Base-by-base conservation (phyloP, 2,113 vertebrate genomes). In the Coptodon bakossiorum region DNA sequence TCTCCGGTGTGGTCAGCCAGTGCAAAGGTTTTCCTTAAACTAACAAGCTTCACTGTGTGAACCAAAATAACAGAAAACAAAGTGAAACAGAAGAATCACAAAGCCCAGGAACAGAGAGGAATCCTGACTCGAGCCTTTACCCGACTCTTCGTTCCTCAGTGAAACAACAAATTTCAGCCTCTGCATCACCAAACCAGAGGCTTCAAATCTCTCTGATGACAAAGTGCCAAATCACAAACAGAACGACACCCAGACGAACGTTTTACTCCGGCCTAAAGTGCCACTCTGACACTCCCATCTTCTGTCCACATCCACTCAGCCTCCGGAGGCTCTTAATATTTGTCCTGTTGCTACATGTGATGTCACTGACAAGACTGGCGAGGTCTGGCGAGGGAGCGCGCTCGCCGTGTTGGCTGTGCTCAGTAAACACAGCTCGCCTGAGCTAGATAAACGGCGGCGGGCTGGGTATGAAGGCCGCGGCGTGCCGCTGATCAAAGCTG, bases 41-140 rank as follows among this genome's bases (percentile, higher is more conserved):
- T n/a, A 36, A 63, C 31, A n/a, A 11, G 31, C 0, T 63, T 66
- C 2, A 38, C 61, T 12, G 4, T 38, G 31, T n/a, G 9, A 66
- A 38, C 16, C 16, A 63, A 11, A 0, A 11, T 0, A 36, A 63
- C n/a, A 76, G 24, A 17, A 16, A 16, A 45, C 7, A 8, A 27
- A 40, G 22, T 16, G 22, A 16, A 68, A 24, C 4, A 36, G 27
- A 31, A 36, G 31, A 63, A 19, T 36, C 31, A 3, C 54, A 24
- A 13, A 57, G 22, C 6, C 56, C 16, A 27, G 24, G 8, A 2
- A 61, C 8, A 3, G 29, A 34, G 61, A 63, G 59, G 29, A 63
- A 11, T 29, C 38, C 68, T 7, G 71, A 19, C 24, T 48, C 16
- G 4, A 76, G 22, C 40, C 9, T 76, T 76, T 17, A 73, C 4